A percentile compares a stretch with the other conserved stretches of the same genome.
Evolutionary conservation across 2,797 vertebrate genomes (phyloP).

Genomic region (Podarcis lilfordi): DNA sequence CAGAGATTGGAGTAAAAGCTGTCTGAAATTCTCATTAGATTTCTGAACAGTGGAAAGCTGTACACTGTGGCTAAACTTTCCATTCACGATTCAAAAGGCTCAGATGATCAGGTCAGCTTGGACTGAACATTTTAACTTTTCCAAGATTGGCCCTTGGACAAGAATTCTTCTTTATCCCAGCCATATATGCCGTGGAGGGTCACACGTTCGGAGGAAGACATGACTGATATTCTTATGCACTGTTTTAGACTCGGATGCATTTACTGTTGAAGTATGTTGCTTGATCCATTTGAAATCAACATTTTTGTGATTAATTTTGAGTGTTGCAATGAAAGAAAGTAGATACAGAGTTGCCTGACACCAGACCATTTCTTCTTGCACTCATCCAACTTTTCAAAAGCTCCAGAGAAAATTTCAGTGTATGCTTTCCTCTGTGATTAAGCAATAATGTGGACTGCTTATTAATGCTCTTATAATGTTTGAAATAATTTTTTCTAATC

Average conservation of each 20-base stretch:
- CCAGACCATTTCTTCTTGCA: background rate
- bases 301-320: background rate
- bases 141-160: accelerated
- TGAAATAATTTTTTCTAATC: background rate
- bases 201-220: background rate
- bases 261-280: background rate
- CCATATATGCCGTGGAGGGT: accelerated
- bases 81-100: accelerated
- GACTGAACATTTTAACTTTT: background rate
- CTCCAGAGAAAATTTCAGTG: background rate
- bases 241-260: accelerated
- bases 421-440: background rate
- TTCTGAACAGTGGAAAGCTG: background rate
- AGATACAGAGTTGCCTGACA: no score
- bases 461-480: background rate
- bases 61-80: accelerated
- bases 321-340: background rate
- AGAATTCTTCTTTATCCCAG: accelerated
- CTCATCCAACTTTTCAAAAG: background rate
- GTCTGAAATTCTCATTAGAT: background rate
- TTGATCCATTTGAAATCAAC: accelerated
- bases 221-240: background rate
- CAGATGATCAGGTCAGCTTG: accelerated
- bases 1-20: background rate
- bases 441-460: background rate